A percentile compares a stretch with the other conserved stretches of the same genome.
phyloP scores from a whole-genome alignment of 2,888 invertebrate species.

The Nomada lathburiana region DNA sequence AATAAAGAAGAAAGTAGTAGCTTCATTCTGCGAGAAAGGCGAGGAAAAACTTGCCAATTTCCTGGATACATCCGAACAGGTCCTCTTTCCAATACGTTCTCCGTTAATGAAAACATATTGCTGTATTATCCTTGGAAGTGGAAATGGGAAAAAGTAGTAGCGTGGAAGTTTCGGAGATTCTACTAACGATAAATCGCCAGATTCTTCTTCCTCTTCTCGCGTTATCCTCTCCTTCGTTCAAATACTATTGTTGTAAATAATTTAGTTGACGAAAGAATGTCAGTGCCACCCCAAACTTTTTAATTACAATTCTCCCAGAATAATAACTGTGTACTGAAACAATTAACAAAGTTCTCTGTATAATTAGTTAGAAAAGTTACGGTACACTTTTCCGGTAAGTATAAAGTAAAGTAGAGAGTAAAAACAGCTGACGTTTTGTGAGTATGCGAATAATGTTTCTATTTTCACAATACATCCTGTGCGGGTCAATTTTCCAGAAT shows the following conservation, averaged over 20 bases:
- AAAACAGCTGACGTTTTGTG: too few relatives aligned
- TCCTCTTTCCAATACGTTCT: conserved; percentile 20
- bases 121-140: conserved; percentile 21
- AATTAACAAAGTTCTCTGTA: too few relatives aligned
- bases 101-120: conserved; percentile 44
- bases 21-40: neutral
- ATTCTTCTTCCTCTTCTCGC: neutral
- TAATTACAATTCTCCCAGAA: neutral
- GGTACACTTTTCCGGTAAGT: too few relatives aligned
- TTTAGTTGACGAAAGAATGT: conserved; percentile 23
- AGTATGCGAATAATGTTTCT: neutral
- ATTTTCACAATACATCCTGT: neutral
- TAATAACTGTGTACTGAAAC: neutral
- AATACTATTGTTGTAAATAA: conserved; percentile 1
- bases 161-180: conserved; percentile 18
- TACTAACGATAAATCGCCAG: conserved; percentile 29
- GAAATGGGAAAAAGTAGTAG: conserved; percentile 19
- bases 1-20: too few relatives aligned
- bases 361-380: too few relatives aligned
- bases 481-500: conserved; percentile 20
- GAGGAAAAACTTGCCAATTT: conserved; percentile 11
- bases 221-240: neutral
- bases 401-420: too few relatives aligned
- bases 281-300: neutral
- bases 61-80: neutral